Evolutionary conservation across 2,113 vertebrate genomes (phyloP).

Genomic region (Dasypus novemcinctus): DNA sequence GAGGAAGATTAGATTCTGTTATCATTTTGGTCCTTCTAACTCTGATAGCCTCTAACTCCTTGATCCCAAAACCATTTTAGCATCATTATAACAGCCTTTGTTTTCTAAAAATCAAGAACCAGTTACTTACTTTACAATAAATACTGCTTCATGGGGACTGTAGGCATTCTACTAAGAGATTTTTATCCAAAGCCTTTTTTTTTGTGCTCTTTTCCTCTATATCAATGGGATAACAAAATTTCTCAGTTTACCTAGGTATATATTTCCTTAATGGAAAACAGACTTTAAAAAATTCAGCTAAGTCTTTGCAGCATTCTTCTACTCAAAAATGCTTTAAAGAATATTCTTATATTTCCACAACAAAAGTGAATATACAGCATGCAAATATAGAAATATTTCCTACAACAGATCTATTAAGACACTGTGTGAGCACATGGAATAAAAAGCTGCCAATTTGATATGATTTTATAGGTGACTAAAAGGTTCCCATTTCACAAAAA

Average conservation of each 20-base stretch:
- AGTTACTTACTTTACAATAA: constrained; percentile 44
- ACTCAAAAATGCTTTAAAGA: neutral
- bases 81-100: neutral
- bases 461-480: neutral
- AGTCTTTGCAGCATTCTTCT: neutral
- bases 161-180: neutral
- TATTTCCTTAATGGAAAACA: neutral
- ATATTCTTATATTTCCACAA: neutral
- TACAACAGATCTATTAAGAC: neutral
- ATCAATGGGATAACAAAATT: constrained; percentile 28
- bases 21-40: neutral
- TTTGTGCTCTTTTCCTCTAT: neutral
- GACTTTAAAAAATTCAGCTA: neutral
- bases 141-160: constrained; percentile 2
- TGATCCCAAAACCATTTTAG: constrained; percentile 13
- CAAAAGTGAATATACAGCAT: neutral
- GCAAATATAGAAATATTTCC: neutral
- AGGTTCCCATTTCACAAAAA: constrained; percentile 19
- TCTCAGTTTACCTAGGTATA: neutral
- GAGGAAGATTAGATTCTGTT: neutral
- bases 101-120: constrained; percentile 20
- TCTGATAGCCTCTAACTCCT: neutral
- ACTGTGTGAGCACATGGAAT: neutral
- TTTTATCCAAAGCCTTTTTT: neutral
- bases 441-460: neutral